Evolutionary conservation across 1,140 invertebrate genomes (phyloP).

Genomic region (Alviniconcha marisindica): DNA sequence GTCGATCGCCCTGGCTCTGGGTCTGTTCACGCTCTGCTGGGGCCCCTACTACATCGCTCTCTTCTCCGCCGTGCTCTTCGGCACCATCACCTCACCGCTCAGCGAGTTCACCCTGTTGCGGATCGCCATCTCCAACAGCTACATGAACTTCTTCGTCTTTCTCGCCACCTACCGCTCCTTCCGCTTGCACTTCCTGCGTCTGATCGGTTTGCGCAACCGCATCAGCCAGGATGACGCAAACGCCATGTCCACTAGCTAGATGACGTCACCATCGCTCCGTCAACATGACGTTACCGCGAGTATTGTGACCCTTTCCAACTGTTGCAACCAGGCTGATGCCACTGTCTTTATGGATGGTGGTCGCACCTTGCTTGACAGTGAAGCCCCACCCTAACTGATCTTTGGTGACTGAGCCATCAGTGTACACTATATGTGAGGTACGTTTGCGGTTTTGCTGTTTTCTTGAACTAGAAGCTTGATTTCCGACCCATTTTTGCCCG

Average conservation of each 20-base stretch:
- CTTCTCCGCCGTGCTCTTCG: slow-evolving; percentile 22
- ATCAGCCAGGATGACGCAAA: neutral
- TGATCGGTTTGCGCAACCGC: neutral
- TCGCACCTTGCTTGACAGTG: too few species aligned
- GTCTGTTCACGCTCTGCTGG: slow-evolving; percentile 30
- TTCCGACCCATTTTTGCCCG: too few species aligned
- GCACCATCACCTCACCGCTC: neutral
- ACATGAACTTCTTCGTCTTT: slow-evolving; percentile 34
- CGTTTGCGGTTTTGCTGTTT: too few species aligned
- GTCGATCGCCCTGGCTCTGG: slow-evolving; percentile 9
- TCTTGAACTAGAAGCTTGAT: too few species aligned
- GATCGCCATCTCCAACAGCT: slow-evolving; percentile 32
- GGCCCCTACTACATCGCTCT: slow-evolving; percentile 18
- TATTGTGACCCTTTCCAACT: too few species aligned
- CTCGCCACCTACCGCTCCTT: slow-evolving; percentile 26
- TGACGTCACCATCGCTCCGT: too few species aligned
- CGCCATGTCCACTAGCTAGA: neutral
- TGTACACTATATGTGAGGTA: too few species aligned
- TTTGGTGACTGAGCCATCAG: too few species aligned
- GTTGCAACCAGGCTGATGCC: too few species aligned
- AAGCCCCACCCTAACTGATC: too few species aligned
- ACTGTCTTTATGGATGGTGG: too few species aligned
- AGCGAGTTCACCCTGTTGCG: slow-evolving; percentile 23
- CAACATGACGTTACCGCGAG: too few species aligned
- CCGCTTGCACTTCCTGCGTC: neutral